Evolutionary conservation across 1,140 invertebrate genomes (phyloP), one percentile per base, ranked within the genome.

Genomic region (Muscidifurax raptorellus): DNA sequence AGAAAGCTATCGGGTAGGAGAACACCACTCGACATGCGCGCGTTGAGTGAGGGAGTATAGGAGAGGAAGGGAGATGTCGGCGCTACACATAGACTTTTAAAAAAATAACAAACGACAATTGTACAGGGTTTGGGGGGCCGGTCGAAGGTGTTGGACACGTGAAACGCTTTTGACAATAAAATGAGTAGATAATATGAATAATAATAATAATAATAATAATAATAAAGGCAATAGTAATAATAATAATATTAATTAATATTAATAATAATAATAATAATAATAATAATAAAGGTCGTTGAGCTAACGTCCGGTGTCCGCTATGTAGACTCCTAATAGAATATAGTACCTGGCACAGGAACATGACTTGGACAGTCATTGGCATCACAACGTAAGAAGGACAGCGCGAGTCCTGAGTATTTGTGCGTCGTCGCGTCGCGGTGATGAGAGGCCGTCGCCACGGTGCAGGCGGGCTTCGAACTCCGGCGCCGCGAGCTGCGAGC

Each of bases 291-390:
- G 12, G 30, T 72, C 36, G 22, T 76, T 44, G 40, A 47, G 40
- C 22, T 27, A 76, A 47, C 10, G 25, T 25, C 67, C 87, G 66
- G 69, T 87, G 87, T 91, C 72, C 89, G 89, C 88, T 88, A 89
- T 90, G 89, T 89, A 90, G 90, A 78, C 74, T 78, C 30, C 91
- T 92, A 92, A 89, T 90, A 88, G 90, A 92, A 92, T 93, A 92
- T 93, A 93, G 92, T 93, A 93, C 91, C 92, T 93, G 92, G 92
- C 92, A 93, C 92, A 93, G 92, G 92, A 93, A 93, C 92, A 93
- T 93, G 92, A 93, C 92, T 89, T 91, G 67, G 22, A 91, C 91
- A 91, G 92, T 93, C 92, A 93, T 93, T 92, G 91, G 89, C 92
- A 93, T 93, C 92, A 93, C 92, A 93, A 93, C 91, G 90, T 92